phyloP scores from a whole-genome alignment of 2,113 vertebrate genomes.

The Toxotes chatareus region DNA sequence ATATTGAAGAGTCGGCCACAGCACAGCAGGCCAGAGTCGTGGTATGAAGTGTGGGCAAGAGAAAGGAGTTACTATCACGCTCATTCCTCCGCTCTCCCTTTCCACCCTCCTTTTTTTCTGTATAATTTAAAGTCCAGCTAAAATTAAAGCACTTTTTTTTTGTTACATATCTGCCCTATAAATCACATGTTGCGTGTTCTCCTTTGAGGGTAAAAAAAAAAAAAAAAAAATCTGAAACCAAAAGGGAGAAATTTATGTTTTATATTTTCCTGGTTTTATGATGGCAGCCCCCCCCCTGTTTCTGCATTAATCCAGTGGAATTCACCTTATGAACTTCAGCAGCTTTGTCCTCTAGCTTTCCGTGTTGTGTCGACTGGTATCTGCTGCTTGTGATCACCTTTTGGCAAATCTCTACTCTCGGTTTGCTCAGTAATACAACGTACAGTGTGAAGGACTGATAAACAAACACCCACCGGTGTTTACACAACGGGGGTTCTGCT shows the following conservation, averaged over 20 bases:
- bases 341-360: too few species aligned
- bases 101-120: constrained; percentile 1
- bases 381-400: too few species aligned
- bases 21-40: constrained; percentile 41
- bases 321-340: too few species aligned
- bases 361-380: too few species aligned
- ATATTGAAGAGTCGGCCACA: constrained; percentile 62
- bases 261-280: not conserved
- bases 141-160: constrained; percentile 29
- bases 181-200: constrained; percentile 3
- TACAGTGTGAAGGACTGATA: too few species aligned
- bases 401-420: too few species aligned
- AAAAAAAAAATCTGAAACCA: not conserved
- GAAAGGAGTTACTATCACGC: constrained; percentile 41
- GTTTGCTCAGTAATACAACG: too few species aligned
- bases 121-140: constrained; percentile 16
- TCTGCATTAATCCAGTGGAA: too few species aligned
- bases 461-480: too few species aligned
- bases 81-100: constrained; percentile 29
- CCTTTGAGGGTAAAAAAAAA: not conserved
- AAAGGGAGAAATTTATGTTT: not conserved
- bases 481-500: too few species aligned
- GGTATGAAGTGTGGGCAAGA: constrained; percentile 60
- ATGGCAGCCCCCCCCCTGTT: too few species aligned
- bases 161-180: constrained; percentile 3